Evolutionary conservation across 2,797 vertebrate species (phyloP), one percentile per base, ranked within the genome.

Genomic region (Poeciliopsis paucimaculata): DNA sequence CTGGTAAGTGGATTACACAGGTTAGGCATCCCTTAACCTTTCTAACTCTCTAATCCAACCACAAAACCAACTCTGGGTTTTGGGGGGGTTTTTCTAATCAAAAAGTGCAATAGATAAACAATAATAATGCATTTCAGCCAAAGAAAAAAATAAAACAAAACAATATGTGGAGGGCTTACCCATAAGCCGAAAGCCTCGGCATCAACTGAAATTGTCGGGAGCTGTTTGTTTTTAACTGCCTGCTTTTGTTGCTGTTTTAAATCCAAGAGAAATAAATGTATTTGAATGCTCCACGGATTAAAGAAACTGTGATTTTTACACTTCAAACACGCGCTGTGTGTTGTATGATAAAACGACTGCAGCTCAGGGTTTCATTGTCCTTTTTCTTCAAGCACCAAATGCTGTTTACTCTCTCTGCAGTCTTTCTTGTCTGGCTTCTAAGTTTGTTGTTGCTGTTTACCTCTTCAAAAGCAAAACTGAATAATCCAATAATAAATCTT

Each of bases 231-330:
- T 93, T 92, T 90, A 91, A 92, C 90, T 89, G 90, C 85, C 91
- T 94, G 91, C 92, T 90, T 92, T 94, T 96, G 90, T 94, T 92
- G 87, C 88, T 91, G 88, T 86, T 93, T 95, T 95, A 94, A 95
- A 96, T 95, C 94, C 92, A 1, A 77, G 73, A 78, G 89, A 94
- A 92, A 94, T 92, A 94, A 93, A 95, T 46, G 82, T 93, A 93
- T 95, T 93, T 89, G 87, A 94, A 93, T 94, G 88, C 84, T 93
- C 90, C 87, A 89, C 39, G 95, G 95, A 96, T 96, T 96, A 95
- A 96, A 94, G 92, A 94, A 92, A 90, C 77, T 39, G 78, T 34
- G 90, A 91, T 94, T 95, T 86, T 71, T 87, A 81, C 86, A 95
- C 94, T 94, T 95, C 95, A 96, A 95, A 95, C 92, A 93, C 89